Percentiles rank a stretch among this genome's conserved stretches.
These are phyloP conservation scores for Thalpophila matura DNA, from an alignment of 2,888 invertebrate genomes.

Conservation along the genomic window DNA sequence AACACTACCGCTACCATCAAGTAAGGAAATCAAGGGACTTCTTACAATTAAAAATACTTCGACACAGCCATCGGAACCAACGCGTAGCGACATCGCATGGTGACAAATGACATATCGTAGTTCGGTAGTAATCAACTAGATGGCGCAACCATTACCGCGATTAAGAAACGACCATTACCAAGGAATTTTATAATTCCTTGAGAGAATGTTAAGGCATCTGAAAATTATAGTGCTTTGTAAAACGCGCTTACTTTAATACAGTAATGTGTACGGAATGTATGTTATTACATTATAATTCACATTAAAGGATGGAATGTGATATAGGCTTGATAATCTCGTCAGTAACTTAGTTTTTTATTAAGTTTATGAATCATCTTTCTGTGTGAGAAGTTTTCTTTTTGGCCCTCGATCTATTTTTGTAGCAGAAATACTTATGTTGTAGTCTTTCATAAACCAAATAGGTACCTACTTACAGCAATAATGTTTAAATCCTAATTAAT, in stretches of 20 bases:
- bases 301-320: constrained; percentile 56
- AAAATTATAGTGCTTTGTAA: constrained; percentile 62
- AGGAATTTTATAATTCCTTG: constrained; percentile 63
- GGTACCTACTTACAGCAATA: not conserved
- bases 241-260: constrained; percentile 58
- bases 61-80: constrained; percentile 3
- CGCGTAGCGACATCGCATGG: constrained; percentile 87
- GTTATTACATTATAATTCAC: constrained; percentile 57
- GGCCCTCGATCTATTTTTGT: not conserved
- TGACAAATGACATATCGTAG: constrained; percentile 82
- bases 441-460: not conserved
- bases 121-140: constrained; percentile 75
- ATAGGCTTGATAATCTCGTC: constrained; percentile 26
- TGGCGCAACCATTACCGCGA: constrained; percentile 74
- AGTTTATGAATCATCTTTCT: constrained; percentile 44
- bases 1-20: not conserved
- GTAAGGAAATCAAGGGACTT: not conserved
- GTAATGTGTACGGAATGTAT: constrained; percentile 57
- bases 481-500: not conserved
- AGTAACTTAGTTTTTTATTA: constrained; percentile 41
- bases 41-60: not conserved
- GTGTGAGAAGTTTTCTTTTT: constrained; percentile 20
- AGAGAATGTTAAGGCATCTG: constrained; percentile 62
- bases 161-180: constrained; percentile 36
- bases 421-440: not conserved